Evolutionary conservation across 2,888 invertebrate genomes (phyloP).

Genomic region (Spicauda simplicius): DNA sequence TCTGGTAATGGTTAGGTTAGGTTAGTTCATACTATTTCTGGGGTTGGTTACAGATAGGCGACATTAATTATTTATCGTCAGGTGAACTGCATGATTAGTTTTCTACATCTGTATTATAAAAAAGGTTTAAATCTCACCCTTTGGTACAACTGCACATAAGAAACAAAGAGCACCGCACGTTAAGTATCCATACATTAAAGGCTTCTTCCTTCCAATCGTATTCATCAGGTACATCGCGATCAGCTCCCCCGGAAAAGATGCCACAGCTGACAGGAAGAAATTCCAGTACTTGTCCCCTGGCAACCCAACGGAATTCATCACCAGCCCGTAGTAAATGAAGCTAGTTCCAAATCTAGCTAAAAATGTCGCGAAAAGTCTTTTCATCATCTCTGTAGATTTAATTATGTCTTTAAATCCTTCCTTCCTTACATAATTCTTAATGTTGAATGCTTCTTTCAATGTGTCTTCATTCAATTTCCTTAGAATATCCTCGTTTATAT

Average conservation of each 20-base stretch:
- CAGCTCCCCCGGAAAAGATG: slow-evolving; percentile 74
- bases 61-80: background rate
- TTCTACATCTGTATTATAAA: background rate
- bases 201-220: slow-evolving; percentile 64
- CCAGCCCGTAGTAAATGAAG: slow-evolving; percentile 71
- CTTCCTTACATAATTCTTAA: slow-evolving; percentile 54
- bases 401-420: slow-evolving; percentile 59
- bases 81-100: background rate
- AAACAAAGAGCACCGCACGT: slow-evolving; percentile 60
- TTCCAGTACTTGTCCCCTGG: slow-evolving; percentile 72
- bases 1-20: too few species aligned
- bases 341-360: slow-evolving; percentile 61
- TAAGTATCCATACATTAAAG: slow-evolving; percentile 60
- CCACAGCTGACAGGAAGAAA: slow-evolving; percentile 65
- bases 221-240: slow-evolving; percentile 67
- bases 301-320: slow-evolving; percentile 68
- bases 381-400: slow-evolving; percentile 60
- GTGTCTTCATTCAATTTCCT: slow-evolving; percentile 53
- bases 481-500: slow-evolving; percentile 57
- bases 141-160: slow-evolving; percentile 58
- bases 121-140: slow-evolving; percentile 51
- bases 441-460: slow-evolving; percentile 61
- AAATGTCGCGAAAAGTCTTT: slow-evolving; percentile 55
- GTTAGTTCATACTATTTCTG: too few species aligned
- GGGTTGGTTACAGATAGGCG: too few species aligned